A percentile compares a stretch with the other conserved stretches of the same genome.
These are phyloP conservation scores for Cydia amplana DNA, from an alignment of 1,140 invertebrate species.

Conservation along the genomic window DNA sequence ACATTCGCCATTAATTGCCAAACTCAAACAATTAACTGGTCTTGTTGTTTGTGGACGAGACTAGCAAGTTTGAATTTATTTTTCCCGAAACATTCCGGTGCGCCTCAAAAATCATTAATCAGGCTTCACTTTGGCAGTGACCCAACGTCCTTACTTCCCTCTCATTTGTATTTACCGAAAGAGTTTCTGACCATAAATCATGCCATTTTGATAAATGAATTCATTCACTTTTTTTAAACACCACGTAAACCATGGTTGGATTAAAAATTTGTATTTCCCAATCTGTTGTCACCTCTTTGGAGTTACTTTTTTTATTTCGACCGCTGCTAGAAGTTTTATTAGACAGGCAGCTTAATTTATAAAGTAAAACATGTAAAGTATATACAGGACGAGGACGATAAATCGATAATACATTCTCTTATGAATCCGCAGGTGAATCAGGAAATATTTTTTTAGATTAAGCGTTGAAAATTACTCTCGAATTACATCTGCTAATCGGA, in stretches of 20 bases:
- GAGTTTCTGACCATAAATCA: conserved; percentile 71
- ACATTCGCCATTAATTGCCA: background rate
- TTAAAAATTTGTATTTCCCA: conserved; percentile 3
- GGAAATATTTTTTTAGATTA: background rate
- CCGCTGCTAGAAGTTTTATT: too few species aligned
- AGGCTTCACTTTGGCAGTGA: conserved; percentile 70
- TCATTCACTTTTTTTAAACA: conserved; percentile 64
- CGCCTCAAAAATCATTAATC: conserved; percentile 70
- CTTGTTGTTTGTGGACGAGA: conserved; percentile 11
- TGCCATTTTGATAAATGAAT: conserved; percentile 67
- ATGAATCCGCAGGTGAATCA: too few species aligned
- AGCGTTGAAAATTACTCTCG: background rate
- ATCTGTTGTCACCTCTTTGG: conserved; percentile 5
- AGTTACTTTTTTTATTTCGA: background rate
- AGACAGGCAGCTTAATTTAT: too few species aligned
- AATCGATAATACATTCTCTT: too few species aligned
- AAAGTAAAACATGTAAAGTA: too few species aligned
- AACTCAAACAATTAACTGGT: conserved; percentile 15
- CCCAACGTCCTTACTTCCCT: conserved; percentile 63
- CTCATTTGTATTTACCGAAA: conserved; percentile 75
- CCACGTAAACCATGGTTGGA: conserved; percentile 4
- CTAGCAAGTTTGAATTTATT: conserved; percentile 58
- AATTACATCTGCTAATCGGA: conserved; percentile 49
- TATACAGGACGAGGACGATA: too few species aligned
- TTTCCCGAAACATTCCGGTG: conserved; percentile 55